Percentiles rank a stretch among this genome's conserved stretches.
Conservation (phyloP, 2,888 invertebrate genomes). For the Petrolisthes cinctipes region DNA sequence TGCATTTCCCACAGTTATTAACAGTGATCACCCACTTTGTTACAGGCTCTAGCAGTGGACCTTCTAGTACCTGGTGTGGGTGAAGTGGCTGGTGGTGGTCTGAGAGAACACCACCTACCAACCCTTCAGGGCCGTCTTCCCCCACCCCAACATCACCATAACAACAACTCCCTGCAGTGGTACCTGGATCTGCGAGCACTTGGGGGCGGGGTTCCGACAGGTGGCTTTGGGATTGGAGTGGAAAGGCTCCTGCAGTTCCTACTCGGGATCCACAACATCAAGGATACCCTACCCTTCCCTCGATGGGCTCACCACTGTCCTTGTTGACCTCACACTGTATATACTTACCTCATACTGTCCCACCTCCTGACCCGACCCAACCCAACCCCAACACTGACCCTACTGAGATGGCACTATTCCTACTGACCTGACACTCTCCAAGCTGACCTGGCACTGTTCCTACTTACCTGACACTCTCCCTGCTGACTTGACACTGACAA, state of each 20-base stretch:
- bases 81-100: conserved; percentile 94
- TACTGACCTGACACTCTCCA: too few species aligned
- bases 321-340: not conserved
- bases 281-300: conserved; percentile 95
- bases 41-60: conserved; percentile 78
- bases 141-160: conserved; percentile 47
- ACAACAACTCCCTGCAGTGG: conserved; percentile 78
- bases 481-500: too few species aligned
- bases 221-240: conserved; percentile 97
- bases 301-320: conserved; percentile 70
- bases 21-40: not conserved
- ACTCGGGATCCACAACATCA: conserved; percentile 87
- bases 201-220: conserved; percentile 83
- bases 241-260: conserved; percentile 89
- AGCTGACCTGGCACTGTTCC: too few species aligned
- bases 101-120: conserved; percentile 85
- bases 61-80: conserved; percentile 89
- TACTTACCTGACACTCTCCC: too few species aligned
- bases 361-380: not conserved
- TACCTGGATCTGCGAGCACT: conserved; percentile 89
- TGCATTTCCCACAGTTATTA: not conserved
- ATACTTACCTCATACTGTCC: not conserved
- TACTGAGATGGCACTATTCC: not conserved
- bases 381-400: not conserved
- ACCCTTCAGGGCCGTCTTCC: conserved; percentile 75